These are phyloP conservation scores for Forbesichthys agassizii DNA, from an alignment of 2,113 vertebrate species.

Conservation along the genomic window DNA sequence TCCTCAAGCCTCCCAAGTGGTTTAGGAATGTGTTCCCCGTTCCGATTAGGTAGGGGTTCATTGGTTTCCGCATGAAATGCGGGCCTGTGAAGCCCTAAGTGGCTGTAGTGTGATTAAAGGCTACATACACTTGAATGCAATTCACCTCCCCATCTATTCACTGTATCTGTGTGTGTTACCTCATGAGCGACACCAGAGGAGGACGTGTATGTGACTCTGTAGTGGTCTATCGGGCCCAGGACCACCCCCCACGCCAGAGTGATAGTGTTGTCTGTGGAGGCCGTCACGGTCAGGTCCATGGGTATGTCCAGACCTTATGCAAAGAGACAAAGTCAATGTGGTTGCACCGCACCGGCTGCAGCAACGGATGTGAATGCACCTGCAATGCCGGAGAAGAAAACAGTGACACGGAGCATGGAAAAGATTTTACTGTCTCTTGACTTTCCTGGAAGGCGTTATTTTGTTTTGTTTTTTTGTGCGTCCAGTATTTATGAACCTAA, in stretches of 20 bases:
- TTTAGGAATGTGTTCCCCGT: not conserved
- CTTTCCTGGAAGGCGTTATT: no score
- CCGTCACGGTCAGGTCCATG: constrained; percentile 86
- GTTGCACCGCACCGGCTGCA: not conserved
- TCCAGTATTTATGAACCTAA: no score
- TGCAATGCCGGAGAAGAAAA: no score
- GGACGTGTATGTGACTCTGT: constrained; percentile 89
- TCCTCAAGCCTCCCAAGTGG: no score
- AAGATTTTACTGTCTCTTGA: no score
- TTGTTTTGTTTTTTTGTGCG: no score
- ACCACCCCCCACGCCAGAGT: constrained; percentile 89
- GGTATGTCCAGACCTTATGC: constrained; percentile 88
- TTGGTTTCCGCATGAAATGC: no score
- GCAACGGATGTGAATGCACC: not conserved
- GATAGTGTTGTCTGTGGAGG: constrained; percentile 91
- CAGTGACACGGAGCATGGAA: no score
- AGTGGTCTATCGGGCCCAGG: constrained; percentile 92
- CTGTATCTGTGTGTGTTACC: constrained; percentile 40
- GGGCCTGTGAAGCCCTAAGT: no score
- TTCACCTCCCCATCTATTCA: not conserved
- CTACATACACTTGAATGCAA: not conserved
- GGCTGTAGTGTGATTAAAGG: no score
- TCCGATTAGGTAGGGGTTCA: no score
- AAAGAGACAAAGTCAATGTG: not conserved
- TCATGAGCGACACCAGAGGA: constrained; percentile 85